Evolutionary conservation across 2,113 vertebrate species (phyloP).

Genomic region (Pycnonotus jocosus): DNA sequence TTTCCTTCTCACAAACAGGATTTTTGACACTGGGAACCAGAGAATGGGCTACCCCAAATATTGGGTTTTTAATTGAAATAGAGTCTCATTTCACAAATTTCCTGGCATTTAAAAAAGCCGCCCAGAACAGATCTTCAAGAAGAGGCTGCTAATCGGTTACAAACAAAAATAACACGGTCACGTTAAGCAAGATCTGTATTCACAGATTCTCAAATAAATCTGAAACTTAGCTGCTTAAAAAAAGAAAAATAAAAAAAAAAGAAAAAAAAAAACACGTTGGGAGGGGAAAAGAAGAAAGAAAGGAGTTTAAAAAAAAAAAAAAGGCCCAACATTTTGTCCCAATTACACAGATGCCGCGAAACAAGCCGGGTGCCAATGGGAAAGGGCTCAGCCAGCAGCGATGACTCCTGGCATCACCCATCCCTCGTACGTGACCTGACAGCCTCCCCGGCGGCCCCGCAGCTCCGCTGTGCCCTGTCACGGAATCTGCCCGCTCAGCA

Average conservation of each 20-base stretch:
- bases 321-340: neutral
- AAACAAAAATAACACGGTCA: neutral
- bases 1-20: rapidly evolving
- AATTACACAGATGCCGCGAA: neutral
- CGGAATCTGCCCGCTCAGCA: conserved; percentile 62
- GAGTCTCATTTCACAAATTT: neutral
- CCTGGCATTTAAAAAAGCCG: neutral
- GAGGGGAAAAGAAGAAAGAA: too few relatives aligned
- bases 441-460: neutral
- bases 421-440: conserved; percentile 18
- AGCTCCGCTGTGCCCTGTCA: conserved; percentile 40
- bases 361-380: neutral
- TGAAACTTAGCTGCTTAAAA: neutral
- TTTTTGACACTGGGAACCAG: neutral
- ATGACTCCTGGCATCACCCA: conserved; percentile 14
- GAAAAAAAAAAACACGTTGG: neutral
- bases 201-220: neutral
- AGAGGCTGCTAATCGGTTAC: neutral
- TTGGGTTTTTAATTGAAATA: neutral
- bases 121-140: rapidly evolving
- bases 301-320: neutral
- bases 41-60: neutral
- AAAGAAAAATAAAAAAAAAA: too few relatives aligned
- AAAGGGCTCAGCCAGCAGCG: neutral
- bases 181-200: neutral